Base-by-base conservation (phyloP, 2,113 vertebrate genomes). In the Pionites leucogaster region DNA sequence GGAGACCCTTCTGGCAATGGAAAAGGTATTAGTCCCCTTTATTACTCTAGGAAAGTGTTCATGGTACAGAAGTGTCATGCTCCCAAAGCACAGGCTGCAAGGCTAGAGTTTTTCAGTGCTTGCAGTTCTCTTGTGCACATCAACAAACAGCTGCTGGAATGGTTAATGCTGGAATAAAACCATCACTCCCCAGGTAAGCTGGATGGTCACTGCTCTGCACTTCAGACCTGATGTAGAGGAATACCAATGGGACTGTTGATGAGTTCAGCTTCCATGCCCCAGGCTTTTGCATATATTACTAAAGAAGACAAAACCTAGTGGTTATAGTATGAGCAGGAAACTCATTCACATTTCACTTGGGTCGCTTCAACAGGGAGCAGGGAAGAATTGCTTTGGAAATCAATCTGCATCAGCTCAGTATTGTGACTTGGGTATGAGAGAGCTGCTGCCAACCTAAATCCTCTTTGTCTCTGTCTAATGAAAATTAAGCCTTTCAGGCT, bases 1-100 rank as follows among this genome's bases (percentile, higher is more conserved):
- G 99, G 99, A 7, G 99, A 99, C 82, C 98, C 98, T 7, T 84
- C 96, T 2, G 99, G 99, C 69, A 98, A 98, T 1, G 98, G 96
- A 59, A 99, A 99, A 98, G 99, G 99, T 99, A 97, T 8, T 35
- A 2, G 41, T 50, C 29, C 50, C 47, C 63, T 41, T n/a, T 6
- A 2, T 8, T 27, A 8, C 47, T 72, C 53, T 27, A 10, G 59
- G 23, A 17, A 13, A 35, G 23, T 20, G 16, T 28, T 25, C 1
- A 6, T 29, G 37, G 29, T 35, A 5, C 6, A 17, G 68, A 44
- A 44, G 41, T 35, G 3, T 13, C 17, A 3, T 6, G 10, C 13
- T 82, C 14, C 76, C 49, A 33, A 35, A 44, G 37, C 4, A 11
- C 41, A 25, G 60, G 33, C 52, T 90, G 70, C 35, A 33, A 11